Base-by-base conservation (phyloP, 53 echinoderm and acorn worm species). In the Pentamera pediparva region DNA sequence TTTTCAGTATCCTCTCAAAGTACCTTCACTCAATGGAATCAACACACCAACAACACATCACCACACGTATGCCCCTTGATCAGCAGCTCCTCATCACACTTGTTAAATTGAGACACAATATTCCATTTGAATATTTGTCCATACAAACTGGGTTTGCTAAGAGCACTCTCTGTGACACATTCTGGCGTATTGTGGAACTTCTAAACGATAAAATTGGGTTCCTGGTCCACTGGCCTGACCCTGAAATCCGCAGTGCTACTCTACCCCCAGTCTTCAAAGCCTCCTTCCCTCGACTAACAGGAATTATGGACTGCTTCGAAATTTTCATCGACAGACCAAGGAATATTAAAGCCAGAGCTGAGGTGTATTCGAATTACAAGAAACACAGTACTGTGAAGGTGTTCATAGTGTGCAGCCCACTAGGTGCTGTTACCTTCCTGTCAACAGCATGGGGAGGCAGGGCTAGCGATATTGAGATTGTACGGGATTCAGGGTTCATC, bases 61-160 rank as follows among this genome's bases (percentile, higher is more conserved):
- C n/a, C 18, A 50, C 4, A 6, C 18, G 48, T 80, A n/a, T 71
- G 38, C 71, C 71, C 43, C 53, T 54, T 20, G 33, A 51, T 32
- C 50, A 77, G 31, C 76, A 65, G 39, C 65, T 82, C 3, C 75
- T 65, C 45, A n/a, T 82, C 17, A 65, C 76, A 63, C 65, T 82
- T 53, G 54, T 76, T n/a, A 61, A 77, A 37, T 30, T 82, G 28
- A 41, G 82, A 26, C 39, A 35, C 25, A 49, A 67, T 53, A 35
- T 82, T 24, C 22, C 64, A 30, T 82, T 82, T 75, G 82, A 82
- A 13, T 76, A 74, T 55, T n/a, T 76, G 33, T 64, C 82, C 40
- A 45, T 39, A 1, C 59, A 58, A 20, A 76, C 32, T 28, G 76
- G 76, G 3, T 10, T 76, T n/a, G 32, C 37, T 28, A 63, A 79